phyloP scores from a whole-genome alignment of 1,140 invertebrate species.

The Vanessa atalanta region DNA sequence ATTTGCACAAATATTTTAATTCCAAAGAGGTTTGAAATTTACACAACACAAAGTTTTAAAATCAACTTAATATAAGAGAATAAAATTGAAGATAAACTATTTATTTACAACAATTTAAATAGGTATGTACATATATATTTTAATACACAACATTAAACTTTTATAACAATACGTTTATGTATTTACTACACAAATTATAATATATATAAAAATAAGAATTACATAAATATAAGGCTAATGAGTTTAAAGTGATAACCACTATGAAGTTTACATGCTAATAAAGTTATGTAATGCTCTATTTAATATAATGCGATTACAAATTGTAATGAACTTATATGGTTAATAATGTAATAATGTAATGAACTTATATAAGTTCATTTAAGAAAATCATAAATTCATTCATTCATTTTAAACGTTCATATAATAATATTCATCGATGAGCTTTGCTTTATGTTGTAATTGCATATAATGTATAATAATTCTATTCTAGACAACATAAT shows the following conservation, averaged over 20 bases:
- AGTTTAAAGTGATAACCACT: not conserved
- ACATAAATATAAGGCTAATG: not conserved
- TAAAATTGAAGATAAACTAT: constrained; percentile 61
- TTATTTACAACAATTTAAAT: constrained; percentile 78
- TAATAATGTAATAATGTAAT: no score
- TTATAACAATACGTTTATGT: constrained; percentile 56
- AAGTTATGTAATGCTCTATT: no score
- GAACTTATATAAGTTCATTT: no score
- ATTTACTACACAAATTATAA: constrained; percentile 30
- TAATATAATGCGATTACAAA: no score
- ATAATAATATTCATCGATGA: no score
- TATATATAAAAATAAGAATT: constrained; percentile 17
- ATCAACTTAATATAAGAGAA: constrained; percentile 25
- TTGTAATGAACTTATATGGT: no score
- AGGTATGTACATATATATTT: constrained; percentile 74
- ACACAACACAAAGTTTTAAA: constrained; percentile 26
- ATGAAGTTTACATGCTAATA: not conserved
- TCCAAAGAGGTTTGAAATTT: constrained; percentile 28
- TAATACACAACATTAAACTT: constrained; percentile 71
- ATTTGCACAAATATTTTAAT: constrained; percentile 17
- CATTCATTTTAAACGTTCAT: no score
- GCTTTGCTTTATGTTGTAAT: no score
- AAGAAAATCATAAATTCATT: no score
- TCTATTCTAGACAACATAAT: no score
- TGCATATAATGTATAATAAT: no score